phyloP scores from a whole-genome alignment of 1,140 invertebrate species.

The Drosophila ambigua region DNA sequence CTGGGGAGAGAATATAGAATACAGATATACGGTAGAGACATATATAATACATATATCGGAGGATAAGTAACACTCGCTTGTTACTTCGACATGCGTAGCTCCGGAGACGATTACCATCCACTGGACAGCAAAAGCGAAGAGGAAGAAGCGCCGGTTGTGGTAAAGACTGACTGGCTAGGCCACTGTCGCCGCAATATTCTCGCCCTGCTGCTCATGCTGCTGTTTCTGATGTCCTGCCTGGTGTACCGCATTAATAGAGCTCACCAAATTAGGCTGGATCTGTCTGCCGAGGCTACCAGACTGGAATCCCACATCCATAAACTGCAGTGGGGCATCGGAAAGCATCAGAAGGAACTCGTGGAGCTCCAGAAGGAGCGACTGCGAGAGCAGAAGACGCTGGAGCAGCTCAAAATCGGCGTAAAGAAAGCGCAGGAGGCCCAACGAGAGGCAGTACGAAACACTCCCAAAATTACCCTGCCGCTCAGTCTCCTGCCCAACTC shows the following conservation, averaged over 20 bases:
- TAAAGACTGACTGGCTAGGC: constrained; percentile 51
- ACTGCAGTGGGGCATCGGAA: constrained; percentile 92
- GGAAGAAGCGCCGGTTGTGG: constrained; percentile 4
- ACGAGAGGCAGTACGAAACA: constrained; percentile 93
- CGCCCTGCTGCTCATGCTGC: constrained; percentile 56
- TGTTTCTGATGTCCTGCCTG: constrained; percentile 64
- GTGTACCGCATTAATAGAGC: constrained; percentile 58
- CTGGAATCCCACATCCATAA: constrained; percentile 94
- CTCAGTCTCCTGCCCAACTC: constrained; percentile 87
- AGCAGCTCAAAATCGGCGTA: constrained; percentile 93
- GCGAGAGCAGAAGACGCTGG: constrained; percentile 89
- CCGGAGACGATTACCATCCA: constrained; percentile 49
- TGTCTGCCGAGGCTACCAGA: constrained; percentile 95
- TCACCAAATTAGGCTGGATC: neutral
- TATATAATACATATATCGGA: too few relatives aligned
- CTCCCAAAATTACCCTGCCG: constrained; percentile 93
- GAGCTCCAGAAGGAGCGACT: constrained; percentile 92
- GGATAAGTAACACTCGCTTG: too few relatives aligned
- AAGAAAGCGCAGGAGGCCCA: constrained; percentile 94
- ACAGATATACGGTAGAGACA: too few relatives aligned
- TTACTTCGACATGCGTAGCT: constrained; percentile 47
- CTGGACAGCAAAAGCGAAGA: constrained; percentile 45
- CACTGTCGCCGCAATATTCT: constrained; percentile 62
- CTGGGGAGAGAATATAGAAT: too few relatives aligned
- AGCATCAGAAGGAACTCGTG: constrained; percentile 93